Conservation (phyloP, 2,888 invertebrate species). For the Yponomeuta plumbellus region DNA sequence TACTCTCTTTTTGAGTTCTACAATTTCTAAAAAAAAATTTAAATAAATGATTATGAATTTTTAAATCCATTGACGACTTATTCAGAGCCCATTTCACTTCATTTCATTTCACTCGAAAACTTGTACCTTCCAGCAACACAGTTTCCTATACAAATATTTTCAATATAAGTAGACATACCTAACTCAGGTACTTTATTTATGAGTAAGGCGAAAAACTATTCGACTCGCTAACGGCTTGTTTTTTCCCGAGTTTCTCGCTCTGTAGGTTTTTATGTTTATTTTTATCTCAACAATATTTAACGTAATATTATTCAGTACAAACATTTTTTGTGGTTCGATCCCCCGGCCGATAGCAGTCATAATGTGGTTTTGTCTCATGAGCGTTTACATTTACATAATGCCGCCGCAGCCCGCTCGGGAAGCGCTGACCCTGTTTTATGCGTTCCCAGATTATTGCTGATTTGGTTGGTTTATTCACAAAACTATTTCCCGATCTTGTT, state of each 20-base stretch:
- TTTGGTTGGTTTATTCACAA: constrained; percentile 21
- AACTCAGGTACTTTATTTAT: too few species aligned
- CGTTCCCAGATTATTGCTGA: constrained; percentile 17
- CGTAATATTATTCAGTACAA: neutral
- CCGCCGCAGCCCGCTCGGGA: constrained; percentile 10
- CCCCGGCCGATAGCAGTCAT: constrained; percentile 2
- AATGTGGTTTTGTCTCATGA: constrained; percentile 6
- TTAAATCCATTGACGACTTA: too few species aligned
- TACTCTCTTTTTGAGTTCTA: too few species aligned
- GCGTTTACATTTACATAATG: constrained; percentile 13
- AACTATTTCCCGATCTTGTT: constrained; percentile 26
- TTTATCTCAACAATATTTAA: constrained; percentile 4
- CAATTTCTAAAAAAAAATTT: too few species aligned
- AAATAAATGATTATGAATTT: too few species aligned
- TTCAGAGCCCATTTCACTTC: too few species aligned
- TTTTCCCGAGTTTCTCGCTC: neutral
- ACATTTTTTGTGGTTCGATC: constrained; percentile 1
- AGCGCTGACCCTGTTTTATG: constrained; percentile 17
- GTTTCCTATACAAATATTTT: too few species aligned
- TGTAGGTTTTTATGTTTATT: neutral
- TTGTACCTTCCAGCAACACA: too few species aligned
- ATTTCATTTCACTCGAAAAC: too few species aligned
- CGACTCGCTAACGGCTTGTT: too few species aligned
- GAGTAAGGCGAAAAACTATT: too few species aligned
- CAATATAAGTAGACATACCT: too few species aligned